These are phyloP conservation scores for Tragelaphus oryx DNA, from an alignment of 2,797 vertebrate species.

Conservation along the genomic window DNA sequence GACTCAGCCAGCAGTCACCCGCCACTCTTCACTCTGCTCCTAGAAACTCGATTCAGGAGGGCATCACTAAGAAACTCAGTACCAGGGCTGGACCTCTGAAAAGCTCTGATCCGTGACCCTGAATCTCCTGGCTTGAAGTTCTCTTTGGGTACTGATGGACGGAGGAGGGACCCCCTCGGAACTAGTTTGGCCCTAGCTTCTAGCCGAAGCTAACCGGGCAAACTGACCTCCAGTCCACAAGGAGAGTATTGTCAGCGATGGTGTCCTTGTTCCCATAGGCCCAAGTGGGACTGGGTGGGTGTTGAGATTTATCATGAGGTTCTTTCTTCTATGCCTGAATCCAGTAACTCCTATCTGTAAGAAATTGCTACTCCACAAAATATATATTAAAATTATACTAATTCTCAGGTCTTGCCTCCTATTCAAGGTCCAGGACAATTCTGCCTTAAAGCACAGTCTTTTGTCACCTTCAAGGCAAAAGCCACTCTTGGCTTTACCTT, in stretches of 20 bases:
- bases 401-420: background rate
- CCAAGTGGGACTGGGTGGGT: background rate
- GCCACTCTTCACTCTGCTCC: background rate
- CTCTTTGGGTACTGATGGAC: background rate
- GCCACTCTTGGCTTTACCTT: background rate
- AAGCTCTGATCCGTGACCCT: background rate
- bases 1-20: background rate
- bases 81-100: background rate
- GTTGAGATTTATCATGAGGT: background rate
- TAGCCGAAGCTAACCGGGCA: background rate
- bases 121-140: background rate
- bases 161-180: background rate
- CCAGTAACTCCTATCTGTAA: background rate
- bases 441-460: background rate
- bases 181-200: background rate
- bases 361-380: background rate
- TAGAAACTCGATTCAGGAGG: background rate
- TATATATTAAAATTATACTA: background rate
- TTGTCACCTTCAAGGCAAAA: conserved; percentile 22
- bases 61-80: background rate
- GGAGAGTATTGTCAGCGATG: background rate
- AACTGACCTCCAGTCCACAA: background rate
- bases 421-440: background rate
- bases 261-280: background rate
- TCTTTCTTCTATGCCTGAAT: background rate